Percentiles rank a stretch among this genome's conserved stretches.
Evolutionary conservation across 2,888 invertebrate species (phyloP).

Genomic region (Eugnorisma glareosa): DNA sequence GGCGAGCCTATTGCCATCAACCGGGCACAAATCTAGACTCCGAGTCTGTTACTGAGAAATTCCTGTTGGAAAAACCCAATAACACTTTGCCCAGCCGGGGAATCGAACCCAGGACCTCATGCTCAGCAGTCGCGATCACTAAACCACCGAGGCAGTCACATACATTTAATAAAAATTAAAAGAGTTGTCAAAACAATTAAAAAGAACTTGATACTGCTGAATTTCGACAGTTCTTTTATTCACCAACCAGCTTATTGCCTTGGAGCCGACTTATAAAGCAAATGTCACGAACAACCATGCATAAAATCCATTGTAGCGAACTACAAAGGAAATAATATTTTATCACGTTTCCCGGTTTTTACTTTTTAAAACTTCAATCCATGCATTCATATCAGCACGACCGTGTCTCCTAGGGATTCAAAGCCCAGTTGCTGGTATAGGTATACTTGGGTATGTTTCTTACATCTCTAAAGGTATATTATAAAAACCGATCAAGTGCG

Average conservation of each 20-base stretch:
- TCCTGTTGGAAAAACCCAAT: too few relatives aligned
- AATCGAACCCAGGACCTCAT: too few relatives aligned
- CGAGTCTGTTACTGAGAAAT: too few relatives aligned
- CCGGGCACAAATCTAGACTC: too few relatives aligned
- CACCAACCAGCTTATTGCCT: background rate
- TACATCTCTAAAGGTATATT: slow-evolving; percentile 33
- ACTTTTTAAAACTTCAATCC: slow-evolving; percentile 54
- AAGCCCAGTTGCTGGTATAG: slow-evolving; percentile 29
- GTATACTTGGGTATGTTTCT: slow-evolving; percentile 20
- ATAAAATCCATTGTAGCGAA: slow-evolving; percentile 49
- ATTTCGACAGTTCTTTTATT: background rate
- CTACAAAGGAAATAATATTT: slow-evolving; percentile 56
- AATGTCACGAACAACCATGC: slow-evolving; percentile 34
- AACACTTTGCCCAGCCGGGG: too few relatives aligned
- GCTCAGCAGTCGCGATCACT: too few relatives aligned
- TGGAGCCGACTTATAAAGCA: slow-evolving; percentile 24
- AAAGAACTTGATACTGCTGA: background rate
- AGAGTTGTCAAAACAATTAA: background rate
- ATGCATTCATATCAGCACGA: slow-evolving; percentile 60
- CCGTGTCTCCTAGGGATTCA: slow-evolving; percentile 39
- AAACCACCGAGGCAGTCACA: too few relatives aligned
- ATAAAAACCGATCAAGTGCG: too few relatives aligned
- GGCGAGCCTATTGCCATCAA: too few relatives aligned
- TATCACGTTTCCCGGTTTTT: slow-evolving; percentile 59
- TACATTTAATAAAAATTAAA: background rate